Evolutionary conservation across 2,113 vertebrate genomes (phyloP).

Genomic region (Merops nubicus): DNA sequence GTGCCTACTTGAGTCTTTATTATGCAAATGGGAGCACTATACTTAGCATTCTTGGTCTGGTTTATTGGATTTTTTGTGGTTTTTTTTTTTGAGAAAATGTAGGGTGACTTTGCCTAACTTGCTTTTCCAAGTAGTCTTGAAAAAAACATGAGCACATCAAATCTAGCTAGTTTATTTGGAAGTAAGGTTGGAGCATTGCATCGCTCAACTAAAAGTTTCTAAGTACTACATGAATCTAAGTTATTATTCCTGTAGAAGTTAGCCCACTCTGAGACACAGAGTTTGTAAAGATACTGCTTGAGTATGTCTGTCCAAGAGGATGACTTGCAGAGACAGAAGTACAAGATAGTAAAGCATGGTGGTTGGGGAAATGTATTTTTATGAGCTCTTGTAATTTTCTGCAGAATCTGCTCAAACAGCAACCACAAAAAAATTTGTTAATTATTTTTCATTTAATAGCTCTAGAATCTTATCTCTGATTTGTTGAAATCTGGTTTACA

Average conservation of each 20-base stretch:
- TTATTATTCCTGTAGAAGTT: neutral
- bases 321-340: neutral
- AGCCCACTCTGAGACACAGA: neutral
- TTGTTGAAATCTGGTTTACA: neutral
- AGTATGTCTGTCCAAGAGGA: neutral
- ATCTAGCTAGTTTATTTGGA: neutral
- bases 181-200: neutral
- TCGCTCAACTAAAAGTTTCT: neutral
- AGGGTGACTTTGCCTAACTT: conserved; percentile 6
- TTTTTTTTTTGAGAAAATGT: neutral
- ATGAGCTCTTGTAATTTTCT: neutral
- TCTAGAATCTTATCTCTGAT: neutral
- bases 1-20: conserved; percentile 32
- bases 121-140: conserved; percentile 12
- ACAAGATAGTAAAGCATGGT: neutral
- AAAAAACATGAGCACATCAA: neutral
- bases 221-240: neutral
- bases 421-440: neutral
- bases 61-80: neutral
- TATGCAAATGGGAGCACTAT: conserved; percentile 10
- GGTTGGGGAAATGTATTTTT: neutral
- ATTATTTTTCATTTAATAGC: neutral
- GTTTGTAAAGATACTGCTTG: neutral
- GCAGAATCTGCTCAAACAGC: neutral
- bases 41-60: neutral